A percentile compares a stretch with the other conserved stretches of the same genome.
Conservation (phyloP, 2,797 vertebrate genomes). For the Channallabes apus region DNA sequence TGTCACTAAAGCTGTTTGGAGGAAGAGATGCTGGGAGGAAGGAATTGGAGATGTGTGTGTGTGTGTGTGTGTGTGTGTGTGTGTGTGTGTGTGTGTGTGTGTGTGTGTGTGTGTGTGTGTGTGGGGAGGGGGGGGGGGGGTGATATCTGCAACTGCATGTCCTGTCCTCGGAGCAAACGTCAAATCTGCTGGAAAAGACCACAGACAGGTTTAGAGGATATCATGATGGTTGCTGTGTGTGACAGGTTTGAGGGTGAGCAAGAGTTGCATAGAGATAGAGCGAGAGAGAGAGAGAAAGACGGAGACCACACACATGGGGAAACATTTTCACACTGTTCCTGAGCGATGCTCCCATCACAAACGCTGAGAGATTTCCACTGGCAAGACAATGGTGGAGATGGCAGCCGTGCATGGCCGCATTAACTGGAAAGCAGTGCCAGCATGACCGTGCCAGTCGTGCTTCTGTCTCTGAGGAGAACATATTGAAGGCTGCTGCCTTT, state of each 20-base stretch:
- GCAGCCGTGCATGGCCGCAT: slow-evolving; percentile 45
- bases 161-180: slow-evolving; percentile 44
- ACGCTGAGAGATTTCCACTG: slow-evolving; percentile 43
- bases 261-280: neutral
- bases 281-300: neutral
- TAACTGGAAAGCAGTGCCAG: slow-evolving; percentile 44
- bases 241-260: slow-evolving; percentile 17
- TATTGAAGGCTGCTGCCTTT: slow-evolving; percentile 43
- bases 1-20: slow-evolving; percentile 67
- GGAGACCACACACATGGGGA: neutral
- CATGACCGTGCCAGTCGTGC: slow-evolving; percentile 20
- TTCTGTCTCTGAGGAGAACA: slow-evolving; percentile 46
- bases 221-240: slow-evolving; percentile 41
- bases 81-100: too few species aligned
- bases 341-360: slow-evolving; percentile 44
- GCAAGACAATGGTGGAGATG: slow-evolving; percentile 41
- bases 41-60: slow-evolving; percentile 4
- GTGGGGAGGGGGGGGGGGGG: slow-evolving; percentile 27
- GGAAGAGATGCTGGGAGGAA: slow-evolving; percentile 28
- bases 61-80: too few species aligned
- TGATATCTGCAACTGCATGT: slow-evolving; percentile 52
- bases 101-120: too few species aligned
- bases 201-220: slow-evolving; percentile 39
- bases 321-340: slow-evolving; percentile 38
- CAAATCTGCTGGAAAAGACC: slow-evolving; percentile 51